Evolutionary conservation across 2,888 invertebrate genomes (phyloP), one percentile per base, ranked within the genome.

Genomic region (Eilema depressum): DNA sequence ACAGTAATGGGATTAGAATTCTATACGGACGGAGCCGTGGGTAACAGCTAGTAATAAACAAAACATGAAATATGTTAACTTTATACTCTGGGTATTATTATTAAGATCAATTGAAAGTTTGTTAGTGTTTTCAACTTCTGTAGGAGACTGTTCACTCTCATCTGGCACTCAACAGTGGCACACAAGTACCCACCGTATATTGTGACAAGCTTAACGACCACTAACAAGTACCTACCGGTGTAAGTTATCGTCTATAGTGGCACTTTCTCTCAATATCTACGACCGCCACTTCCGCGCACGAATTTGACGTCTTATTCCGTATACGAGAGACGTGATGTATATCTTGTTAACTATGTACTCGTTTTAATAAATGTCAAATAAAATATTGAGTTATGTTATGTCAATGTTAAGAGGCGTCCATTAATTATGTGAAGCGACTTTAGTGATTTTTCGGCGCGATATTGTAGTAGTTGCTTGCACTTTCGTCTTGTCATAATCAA

Each of bases 221-320:
- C 25, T 20, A 61, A 41, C 25, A 17, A 37, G 26, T 28, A 64
- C n/a, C 47, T 20, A 20, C 5, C 47, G 11, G 4, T 23, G 25
- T 63, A 5, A 63, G 26, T n/a, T 53, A 53, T 53, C 53, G n/a
- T 20, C 53, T n/a, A 53, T 53, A 53, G 53, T 53, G 20, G 53
- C 57, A 61, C 67, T 68, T 68, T 68, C 62, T n/a, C 67, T 63
- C 11, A 56, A 68, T 61, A 61, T 68, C 64, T 66, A 66, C 63
- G 66, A 57, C 23, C 14, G 20, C 20, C 0, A 70, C 59, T 66
- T 60, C 57, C 63, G 33, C 26, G n/a, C 17, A 61, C 25, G 12
- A 17, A 25, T 41, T 14, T 41, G 63, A 25, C 63, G 37, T 28
- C 41, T 41, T 26, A 7, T 20, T 66, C 10, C 60, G 17, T 17